phyloP scores from a whole-genome alignment of 2,888 invertebrate genomes.

The Orthosia gothica region DNA sequence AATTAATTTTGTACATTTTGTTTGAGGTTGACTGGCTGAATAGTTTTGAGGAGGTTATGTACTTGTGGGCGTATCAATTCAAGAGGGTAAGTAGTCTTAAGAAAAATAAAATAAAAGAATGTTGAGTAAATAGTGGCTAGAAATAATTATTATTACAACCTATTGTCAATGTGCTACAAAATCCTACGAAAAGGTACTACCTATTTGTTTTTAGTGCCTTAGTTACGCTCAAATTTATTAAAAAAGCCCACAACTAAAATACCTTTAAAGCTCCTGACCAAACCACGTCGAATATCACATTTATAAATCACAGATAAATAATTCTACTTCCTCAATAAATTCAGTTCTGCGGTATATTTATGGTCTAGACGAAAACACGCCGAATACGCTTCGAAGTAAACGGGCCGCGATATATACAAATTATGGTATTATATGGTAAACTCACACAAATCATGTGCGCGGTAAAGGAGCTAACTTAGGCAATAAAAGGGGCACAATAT shows the following conservation, averaged over 20 bases:
- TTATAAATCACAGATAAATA: constrained; percentile 48
- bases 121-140: neutral
- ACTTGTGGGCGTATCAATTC: neutral
- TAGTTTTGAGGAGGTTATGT: neutral
- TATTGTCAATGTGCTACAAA: neutral
- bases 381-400: constrained; percentile 57
- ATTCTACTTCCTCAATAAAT: constrained; percentile 60
- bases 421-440: constrained; percentile 68
- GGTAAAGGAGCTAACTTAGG: constrained; percentile 76
- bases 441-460: constrained; percentile 76
- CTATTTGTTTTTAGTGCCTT: neutral
- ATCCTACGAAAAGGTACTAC: neutral
- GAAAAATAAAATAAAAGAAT: neutral
- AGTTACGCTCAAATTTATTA: neutral
- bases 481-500: constrained; percentile 82
- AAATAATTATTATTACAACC: neutral
- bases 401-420: constrained; percentile 66
- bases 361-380: constrained; percentile 58
- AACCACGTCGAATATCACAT: constrained; percentile 29
- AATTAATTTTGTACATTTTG: neutral
- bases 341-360: constrained; percentile 57
- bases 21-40: neutral
- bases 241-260: constrained; percentile 3
- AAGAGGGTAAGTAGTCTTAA: neutral
- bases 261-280: constrained; percentile 21